phyloP scores from a whole-genome alignment of 2,113 vertebrate genomes.

The Leucoraja erinaceus region DNA sequence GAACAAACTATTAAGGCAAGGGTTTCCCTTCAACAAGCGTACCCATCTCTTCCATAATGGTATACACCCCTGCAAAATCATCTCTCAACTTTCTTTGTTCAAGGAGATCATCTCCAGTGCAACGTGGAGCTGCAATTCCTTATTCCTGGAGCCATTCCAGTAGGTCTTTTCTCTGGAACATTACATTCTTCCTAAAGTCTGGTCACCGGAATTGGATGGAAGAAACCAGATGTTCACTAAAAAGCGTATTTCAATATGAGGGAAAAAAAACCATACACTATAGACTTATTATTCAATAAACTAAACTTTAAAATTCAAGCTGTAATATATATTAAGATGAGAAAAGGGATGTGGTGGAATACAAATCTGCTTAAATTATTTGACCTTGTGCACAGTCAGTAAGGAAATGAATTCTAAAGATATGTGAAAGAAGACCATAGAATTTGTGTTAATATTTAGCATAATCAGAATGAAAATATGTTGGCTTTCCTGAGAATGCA shows the following conservation, averaged over 20 bases:
- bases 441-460: neutral
- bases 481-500: neutral
- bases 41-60: no score
- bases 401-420: neutral
- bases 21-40: no score
- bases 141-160: no score
- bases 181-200: no score
- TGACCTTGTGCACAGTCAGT: neutral
- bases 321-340: slow-evolving; percentile 1
- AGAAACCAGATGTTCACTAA: no score
- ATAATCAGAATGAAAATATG: neutral
- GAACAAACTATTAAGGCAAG: no score
- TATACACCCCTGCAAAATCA: no score
- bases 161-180: no score
- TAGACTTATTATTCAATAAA: neutral
- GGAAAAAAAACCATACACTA: neutral
- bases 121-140: no score
- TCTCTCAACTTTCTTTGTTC: no score
- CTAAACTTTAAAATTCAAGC: neutral
- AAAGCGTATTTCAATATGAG: neutral
- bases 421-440: neutral
- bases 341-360: neutral
- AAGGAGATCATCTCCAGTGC: no score
- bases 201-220: no score
- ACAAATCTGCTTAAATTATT: neutral